phyloP scores from a whole-genome alignment of 2,888 invertebrate species.

The Chrysopilus asiliformis region DNA sequence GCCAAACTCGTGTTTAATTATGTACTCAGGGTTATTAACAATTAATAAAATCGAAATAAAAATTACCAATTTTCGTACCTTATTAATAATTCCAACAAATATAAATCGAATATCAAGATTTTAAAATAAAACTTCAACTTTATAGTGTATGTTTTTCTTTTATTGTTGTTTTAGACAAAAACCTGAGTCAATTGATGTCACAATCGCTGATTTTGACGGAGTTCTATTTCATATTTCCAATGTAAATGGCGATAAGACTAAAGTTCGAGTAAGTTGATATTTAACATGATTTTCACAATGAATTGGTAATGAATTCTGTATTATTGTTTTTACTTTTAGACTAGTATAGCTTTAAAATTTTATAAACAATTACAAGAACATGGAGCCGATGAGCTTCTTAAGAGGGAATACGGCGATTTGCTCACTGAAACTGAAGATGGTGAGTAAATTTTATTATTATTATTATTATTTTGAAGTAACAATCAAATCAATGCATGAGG shows the following conservation, averaged over 20 bases:
- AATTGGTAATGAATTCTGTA: background rate
- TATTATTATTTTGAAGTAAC: too few relatives aligned
- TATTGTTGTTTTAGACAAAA: constrained; percentile 59
- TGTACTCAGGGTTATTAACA: too few relatives aligned
- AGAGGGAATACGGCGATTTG: constrained; percentile 79
- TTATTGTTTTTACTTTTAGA: constrained; percentile 45
- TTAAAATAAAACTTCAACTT: background rate
- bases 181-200: constrained; percentile 89
- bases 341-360: constrained; percentile 97
- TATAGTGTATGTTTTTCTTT: background rate
- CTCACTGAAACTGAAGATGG: constrained; percentile 78
- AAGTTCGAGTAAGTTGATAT: constrained; percentile 72
- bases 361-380: constrained; percentile 96
- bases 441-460: constrained; percentile 30
- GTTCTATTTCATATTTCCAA: constrained; percentile 97
- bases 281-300: background rate
- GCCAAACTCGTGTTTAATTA: too few relatives aligned
- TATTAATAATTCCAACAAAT: too few relatives aligned
- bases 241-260: constrained; percentile 89
- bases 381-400: constrained; percentile 92
- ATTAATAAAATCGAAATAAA: too few relatives aligned
- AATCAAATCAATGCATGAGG: too few relatives aligned
- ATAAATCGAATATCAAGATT: too few relatives aligned
- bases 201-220: constrained; percentile 96
- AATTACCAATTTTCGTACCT: too few relatives aligned